phyloP scores from a whole-genome alignment of 92 coral and sea anemone species.

The Phenganax marumi region DNA sequence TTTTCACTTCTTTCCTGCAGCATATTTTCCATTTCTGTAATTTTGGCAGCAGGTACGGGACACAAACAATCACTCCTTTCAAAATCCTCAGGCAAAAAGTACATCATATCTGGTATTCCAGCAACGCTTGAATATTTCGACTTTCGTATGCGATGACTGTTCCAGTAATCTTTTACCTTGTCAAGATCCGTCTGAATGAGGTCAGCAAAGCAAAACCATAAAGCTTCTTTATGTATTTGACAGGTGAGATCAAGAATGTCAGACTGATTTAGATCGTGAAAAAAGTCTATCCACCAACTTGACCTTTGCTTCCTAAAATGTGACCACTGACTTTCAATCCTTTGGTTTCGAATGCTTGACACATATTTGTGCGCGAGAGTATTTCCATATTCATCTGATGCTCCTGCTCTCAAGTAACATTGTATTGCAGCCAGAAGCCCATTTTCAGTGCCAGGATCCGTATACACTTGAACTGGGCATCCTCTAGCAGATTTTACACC shows the following conservation, averaged over 20 bases:
- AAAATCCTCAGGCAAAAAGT: too few relatives aligned
- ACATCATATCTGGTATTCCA: too few relatives aligned
- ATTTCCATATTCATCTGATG: slow-evolving; percentile 56
- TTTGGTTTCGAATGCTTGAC: slow-evolving; percentile 46
- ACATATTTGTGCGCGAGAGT: slow-evolving; percentile 57
- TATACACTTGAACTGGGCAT: slow-evolving; percentile 59
- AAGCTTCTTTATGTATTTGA: slow-evolving; percentile 61
- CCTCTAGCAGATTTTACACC: slow-evolving; percentile 53
- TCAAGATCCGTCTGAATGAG: slow-evolving; percentile 59
- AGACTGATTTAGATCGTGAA: slow-evolving; percentile 62
- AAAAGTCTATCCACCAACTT: slow-evolving; percentile 72
- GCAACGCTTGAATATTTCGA: slow-evolving; percentile 54
- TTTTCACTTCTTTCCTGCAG: too few relatives aligned
- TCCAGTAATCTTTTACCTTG: slow-evolving; percentile 62
- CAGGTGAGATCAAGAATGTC: slow-evolving; percentile 62
- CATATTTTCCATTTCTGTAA: too few relatives aligned
- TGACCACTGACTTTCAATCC: too few relatives aligned
- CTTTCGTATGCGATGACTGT: slow-evolving; percentile 63
- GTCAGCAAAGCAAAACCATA: slow-evolving; percentile 71
- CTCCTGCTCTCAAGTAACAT: too few relatives aligned
- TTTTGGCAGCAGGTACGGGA: too few relatives aligned
- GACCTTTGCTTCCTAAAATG: too few relatives aligned
- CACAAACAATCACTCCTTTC: too few relatives aligned
- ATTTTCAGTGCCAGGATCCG: too few relatives aligned
- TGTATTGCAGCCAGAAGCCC: too few relatives aligned